Evolutionary conservation across 2,888 invertebrate species (phyloP).

Genomic region (Lochmaea capreae): DNA sequence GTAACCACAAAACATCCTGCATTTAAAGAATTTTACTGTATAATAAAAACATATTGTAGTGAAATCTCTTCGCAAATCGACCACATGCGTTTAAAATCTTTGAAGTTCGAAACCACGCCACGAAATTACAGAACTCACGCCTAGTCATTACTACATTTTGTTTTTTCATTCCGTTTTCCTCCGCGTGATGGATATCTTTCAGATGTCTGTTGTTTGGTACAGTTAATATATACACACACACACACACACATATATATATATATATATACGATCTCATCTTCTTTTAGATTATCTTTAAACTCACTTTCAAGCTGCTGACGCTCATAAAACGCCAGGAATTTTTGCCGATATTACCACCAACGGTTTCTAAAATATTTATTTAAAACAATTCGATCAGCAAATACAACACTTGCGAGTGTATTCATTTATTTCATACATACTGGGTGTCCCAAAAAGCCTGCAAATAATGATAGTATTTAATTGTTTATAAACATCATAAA

Average conservation of each 20-base stretch:
- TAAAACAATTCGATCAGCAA: too few relatives aligned
- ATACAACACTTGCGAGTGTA: too few relatives aligned
- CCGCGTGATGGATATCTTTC: constrained; percentile 14
- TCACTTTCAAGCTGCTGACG: neutral
- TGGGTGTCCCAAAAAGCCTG: too few relatives aligned
- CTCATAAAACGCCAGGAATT: neutral
- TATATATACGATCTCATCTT: constrained; percentile 5
- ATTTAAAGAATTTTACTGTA: neutral
- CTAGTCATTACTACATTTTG: constrained; percentile 1
- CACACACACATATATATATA: too few relatives aligned
- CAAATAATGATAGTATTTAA: too few relatives aligned
- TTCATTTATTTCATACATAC: too few relatives aligned
- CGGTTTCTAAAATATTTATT: neutral
- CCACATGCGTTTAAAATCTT: constrained; percentile 5
- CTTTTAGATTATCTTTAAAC: constrained; percentile 10
- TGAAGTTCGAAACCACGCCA: constrained; percentile 1
- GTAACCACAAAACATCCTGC: too few relatives aligned
- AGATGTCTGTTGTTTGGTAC: constrained; percentile 16
- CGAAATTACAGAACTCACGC: constrained; percentile 12
- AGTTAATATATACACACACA: constrained; percentile 1
- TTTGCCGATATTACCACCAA: neutral
- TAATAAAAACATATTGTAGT: neutral
- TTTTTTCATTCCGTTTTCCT: constrained; percentile 1
- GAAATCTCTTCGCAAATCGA: neutral
- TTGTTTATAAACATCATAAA: too few relatives aligned